These are phyloP conservation scores for Xylota segnis DNA, from an alignment of 2,888 invertebrate genomes.

Conservation along the genomic window DNA sequence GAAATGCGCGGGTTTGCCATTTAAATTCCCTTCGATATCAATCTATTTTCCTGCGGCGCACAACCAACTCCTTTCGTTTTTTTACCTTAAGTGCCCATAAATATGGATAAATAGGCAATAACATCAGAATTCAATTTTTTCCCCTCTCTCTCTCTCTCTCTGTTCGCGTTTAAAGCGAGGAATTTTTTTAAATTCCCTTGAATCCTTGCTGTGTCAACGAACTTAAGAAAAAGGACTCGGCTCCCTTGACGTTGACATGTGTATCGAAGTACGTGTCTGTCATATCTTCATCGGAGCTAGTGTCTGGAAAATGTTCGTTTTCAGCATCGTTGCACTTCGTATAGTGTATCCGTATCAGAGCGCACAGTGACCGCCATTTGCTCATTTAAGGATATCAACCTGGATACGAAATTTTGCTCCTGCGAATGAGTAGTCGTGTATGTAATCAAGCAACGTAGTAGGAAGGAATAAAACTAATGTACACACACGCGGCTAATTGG, in stretches of 20 bases:
- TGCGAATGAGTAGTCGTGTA: conserved; percentile 14
- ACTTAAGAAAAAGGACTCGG: neutral
- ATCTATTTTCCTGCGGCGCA: neutral
- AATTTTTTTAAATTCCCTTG: neutral
- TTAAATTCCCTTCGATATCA: conserved; percentile 2
- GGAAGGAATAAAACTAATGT: conserved; percentile 12
- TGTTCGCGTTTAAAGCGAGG: neutral
- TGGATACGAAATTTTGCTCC: neutral
- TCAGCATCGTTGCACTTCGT: conserved; percentile 40
- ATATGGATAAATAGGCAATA: conserved; percentile 35
- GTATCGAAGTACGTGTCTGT: conserved; percentile 26
- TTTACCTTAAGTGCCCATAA: conserved; percentile 7
- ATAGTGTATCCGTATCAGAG: conserved; percentile 16
- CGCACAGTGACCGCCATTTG: conserved; percentile 14
- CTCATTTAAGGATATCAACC: conserved; percentile 48
- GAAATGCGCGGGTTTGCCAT: conserved; percentile 11
- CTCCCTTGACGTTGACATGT: neutral
- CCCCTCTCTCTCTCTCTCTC: neutral
- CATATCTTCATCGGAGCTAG: conserved; percentile 46
- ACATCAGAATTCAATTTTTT: conserved; percentile 17
- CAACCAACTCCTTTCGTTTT: neutral
- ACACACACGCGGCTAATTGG: conserved; percentile 45
- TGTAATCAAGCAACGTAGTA: conserved; percentile 24
- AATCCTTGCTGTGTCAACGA: conserved; percentile 25
- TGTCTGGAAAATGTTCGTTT: conserved; percentile 37